Base-by-base conservation (phyloP, 1,140 invertebrate species). In the Palaemon carinicauda region DNA sequence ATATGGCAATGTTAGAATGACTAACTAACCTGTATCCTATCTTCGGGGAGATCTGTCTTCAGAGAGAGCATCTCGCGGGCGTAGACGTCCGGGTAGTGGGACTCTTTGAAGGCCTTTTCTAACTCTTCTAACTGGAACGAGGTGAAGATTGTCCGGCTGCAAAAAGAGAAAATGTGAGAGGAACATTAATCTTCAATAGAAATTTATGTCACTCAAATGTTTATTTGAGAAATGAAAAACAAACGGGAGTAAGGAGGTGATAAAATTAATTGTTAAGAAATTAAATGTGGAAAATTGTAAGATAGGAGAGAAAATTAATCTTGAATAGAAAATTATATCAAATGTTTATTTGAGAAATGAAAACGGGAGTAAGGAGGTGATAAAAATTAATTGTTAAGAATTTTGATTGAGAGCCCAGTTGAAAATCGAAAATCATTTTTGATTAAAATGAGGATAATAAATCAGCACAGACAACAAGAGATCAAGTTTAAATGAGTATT, bases 51-150 rank as follows among this genome's bases (percentile, higher is more conserved):
- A 92, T 99, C 98, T 24, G 98, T 99, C 92, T 99, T 99, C 88
- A 98, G 93, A 52, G 97, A 98, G 75, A 99, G 94, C 94, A 98
- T 96, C 93, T 99, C 98, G 81, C 98, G 93, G 50, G 98, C 97
- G 91, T 99, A 98, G 71, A 99, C 97, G 92, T 99, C 98, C 0
- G 98, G 98, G 92, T 99, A 99, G 93, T 99, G 98, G 73, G 98
- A 98, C 91, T 99, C 97, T 92, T 99, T 98, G 94, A 99, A 99
- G 1, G 98, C 97, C 92, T 98, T 98, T 93, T 99, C 98, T 92
- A 99, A 93, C 93, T 99, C 98, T 92, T 90, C 90, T 53, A 90
- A 80, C 69, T 90, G 90, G 84, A 77, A 90, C 29, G 89, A 90
- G 10, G 90, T 90, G 81, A 90, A 90, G 31, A 90, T 90, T 27